phyloP scores from a whole-genome alignment of 2,113 vertebrate species.

The Colistium nudipinnis region DNA sequence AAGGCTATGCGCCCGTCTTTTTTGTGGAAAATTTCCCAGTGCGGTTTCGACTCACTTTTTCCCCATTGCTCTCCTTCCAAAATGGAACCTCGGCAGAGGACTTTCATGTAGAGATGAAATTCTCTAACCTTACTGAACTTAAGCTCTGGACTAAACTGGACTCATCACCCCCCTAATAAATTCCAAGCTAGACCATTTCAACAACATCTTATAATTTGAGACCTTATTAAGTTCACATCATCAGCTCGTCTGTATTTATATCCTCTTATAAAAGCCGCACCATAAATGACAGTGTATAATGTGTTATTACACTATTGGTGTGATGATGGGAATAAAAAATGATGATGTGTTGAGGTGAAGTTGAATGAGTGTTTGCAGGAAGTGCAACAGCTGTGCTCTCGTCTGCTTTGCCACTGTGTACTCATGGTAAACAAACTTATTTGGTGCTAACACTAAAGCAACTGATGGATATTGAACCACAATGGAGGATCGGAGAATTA shows the following conservation, averaged over 20 bases:
- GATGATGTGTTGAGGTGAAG: conserved; percentile 14
- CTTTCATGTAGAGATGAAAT: background rate
- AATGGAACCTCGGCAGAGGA: conserved; percentile 5
- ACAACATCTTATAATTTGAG: conserved; percentile 16
- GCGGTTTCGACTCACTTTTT: conserved; percentile 42
- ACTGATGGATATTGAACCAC: background rate
- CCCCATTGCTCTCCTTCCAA: conserved; percentile 14
- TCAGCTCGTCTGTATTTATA: background rate
- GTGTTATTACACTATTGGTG: too few species aligned
- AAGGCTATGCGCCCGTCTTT: conserved; percentile 13
- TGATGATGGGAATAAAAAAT: background rate
- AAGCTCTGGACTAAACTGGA: background rate
- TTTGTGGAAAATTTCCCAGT: conserved; percentile 48
- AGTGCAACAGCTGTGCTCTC: conserved; percentile 9
- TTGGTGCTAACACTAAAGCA: background rate
- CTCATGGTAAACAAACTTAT: background rate
- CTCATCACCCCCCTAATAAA: conserved; percentile 31
- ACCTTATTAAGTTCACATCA: conserved; percentile 5
- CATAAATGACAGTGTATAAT: background rate
- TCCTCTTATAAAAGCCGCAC: conserved; percentile 5
- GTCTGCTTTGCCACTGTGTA: background rate
- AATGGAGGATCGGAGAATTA: background rate
- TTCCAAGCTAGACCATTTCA: conserved; percentile 7
- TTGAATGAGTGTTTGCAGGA: background rate
- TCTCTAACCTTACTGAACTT: background rate